Base-by-base conservation (phyloP, 2,113 vertebrate species). In the Lophochroa leadbeateri region DNA sequence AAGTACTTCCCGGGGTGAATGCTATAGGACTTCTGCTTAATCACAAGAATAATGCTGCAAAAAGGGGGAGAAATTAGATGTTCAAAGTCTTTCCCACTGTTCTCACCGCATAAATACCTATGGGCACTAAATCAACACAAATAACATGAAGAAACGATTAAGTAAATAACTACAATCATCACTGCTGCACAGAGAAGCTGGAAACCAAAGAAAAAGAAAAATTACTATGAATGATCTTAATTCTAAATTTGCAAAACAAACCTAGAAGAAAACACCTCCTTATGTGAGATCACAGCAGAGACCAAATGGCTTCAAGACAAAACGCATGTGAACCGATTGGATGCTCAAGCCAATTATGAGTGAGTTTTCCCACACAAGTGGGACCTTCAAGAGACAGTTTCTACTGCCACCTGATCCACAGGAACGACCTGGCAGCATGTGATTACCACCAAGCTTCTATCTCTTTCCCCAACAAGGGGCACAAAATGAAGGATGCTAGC, bases 241-340 rank as follows among this genome's bases (percentile, higher is more conserved):
- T 35, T 55, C 39, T 47, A n/a, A 37, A 79, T 69, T 9, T 69
- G 25, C 67, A 77, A 81, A 41, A 39, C 28, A 78, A 88, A 80
- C 14, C 10, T 24, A 78, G 43, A 82, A 88, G 55, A 86, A 90
- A 65, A 43, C 3, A 10, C 6, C 15, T 93, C 64, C 64, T 80
- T 69, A 81, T 0, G 0, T 35, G 68, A 90, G 37, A 86, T 63
- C 43, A 47, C 2, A 81, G 60, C 8, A 13, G 64, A 41, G 29
- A 35, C 19, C 60, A 81, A 63, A 53, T 1, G 10, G 43, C 41
- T 86, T 82, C 44, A 87, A 78, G 35, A 60, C 71, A 68, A 91
- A 71, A 43, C 0, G 0, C 17, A 46, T 0, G 0, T 35, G 29
- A 92, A 80, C 31, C 3, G 15, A 60, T 6, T 43, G 21, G 63